These are phyloP conservation scores for Chelonia mydas DNA, from an alignment of 2,797 vertebrate genomes.

Conservation along the genomic window DNA sequence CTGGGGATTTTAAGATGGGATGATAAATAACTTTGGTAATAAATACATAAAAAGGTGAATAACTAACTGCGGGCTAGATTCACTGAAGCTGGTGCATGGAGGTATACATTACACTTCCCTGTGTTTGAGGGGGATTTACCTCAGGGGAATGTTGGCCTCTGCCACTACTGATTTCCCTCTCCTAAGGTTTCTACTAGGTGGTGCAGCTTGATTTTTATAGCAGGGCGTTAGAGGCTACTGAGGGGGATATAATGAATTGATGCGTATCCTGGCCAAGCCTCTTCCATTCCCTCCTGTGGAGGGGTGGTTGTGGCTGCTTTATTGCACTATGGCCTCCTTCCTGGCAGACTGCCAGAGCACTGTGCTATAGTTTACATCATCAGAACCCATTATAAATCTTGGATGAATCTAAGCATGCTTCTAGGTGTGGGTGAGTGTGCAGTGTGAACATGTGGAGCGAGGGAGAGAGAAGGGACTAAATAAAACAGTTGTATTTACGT, in stretches of 20 bases:
- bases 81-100: background rate
- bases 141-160: background rate
- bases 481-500: too few relatives aligned
- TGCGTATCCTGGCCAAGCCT: background rate
- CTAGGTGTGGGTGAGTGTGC: too few relatives aligned
- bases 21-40: conserved; percentile 10
- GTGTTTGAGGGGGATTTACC: background rate
- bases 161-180: background rate
- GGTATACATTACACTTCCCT: background rate
- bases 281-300: background rate
- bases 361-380: background rate
- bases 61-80: background rate
- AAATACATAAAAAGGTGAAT: background rate
- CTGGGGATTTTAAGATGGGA: background rate
- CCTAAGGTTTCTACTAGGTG: background rate
- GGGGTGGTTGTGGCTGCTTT: background rate
- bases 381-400: background rate
- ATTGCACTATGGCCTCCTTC: background rate
- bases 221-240: background rate
- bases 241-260: background rate
- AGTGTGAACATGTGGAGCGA: too few relatives aligned
- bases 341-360: background rate
- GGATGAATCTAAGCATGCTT: too few relatives aligned
- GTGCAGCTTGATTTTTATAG: background rate
- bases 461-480: too few relatives aligned